Percentiles rank a stretch among this genome's conserved stretches.
Evolutionary conservation across 2,797 vertebrate genomes (phyloP).

Genomic region (Mormyrus hasselquistii): DNA sequence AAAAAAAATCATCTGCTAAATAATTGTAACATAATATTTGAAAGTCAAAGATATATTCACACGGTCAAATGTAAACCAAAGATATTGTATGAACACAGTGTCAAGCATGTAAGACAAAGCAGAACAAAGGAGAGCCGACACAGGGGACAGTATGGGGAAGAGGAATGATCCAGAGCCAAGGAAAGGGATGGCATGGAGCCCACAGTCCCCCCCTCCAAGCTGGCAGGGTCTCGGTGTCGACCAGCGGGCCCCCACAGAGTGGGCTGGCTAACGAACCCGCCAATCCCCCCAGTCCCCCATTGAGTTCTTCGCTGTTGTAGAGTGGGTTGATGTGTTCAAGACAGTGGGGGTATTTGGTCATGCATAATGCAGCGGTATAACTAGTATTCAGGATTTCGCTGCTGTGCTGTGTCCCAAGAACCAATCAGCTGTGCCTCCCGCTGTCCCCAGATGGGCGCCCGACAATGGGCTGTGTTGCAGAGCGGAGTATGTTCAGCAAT

Average conservation of each 20-base stretch:
- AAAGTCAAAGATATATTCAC: background rate
- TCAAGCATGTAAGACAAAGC: background rate
- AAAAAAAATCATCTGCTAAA: background rate
- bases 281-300: background rate
- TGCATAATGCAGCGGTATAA: constrained; percentile 17
- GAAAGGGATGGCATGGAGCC: background rate
- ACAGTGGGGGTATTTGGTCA: background rate
- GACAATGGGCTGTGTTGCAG: background rate
- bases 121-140: background rate
- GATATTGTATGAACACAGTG: background rate
- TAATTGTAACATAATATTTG: background rate
- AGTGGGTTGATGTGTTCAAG: constrained; percentile 5
- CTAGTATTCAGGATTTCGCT: background rate
- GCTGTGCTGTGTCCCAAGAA: background rate
- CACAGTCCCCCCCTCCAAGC: background rate
- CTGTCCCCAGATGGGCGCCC: background rate
- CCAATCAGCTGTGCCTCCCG: constrained; percentile 5
- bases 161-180: background rate
- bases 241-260: constrained; percentile 10
- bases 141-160: background rate
- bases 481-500: background rate
- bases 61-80: background rate
- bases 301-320: background rate
- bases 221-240: background rate
- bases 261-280: background rate